These are phyloP conservation scores for Tridacna crocea DNA, from an alignment of 2,888 invertebrate genomes.

Conservation along the genomic window DNA sequence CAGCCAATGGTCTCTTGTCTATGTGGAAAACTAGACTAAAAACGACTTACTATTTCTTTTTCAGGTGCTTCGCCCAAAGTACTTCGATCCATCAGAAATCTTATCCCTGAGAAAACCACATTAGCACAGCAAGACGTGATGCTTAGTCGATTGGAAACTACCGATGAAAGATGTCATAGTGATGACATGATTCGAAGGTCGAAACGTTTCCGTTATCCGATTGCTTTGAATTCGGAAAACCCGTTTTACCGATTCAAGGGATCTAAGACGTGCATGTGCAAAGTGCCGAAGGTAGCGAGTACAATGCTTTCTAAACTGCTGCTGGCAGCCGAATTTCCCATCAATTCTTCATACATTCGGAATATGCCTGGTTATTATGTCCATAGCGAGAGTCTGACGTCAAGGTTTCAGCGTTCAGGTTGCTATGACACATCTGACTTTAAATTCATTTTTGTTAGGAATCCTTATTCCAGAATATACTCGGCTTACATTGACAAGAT, in stretches of 20 bases:
- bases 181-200: neutral
- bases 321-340: conserved; percentile 25
- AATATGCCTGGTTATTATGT: conserved; percentile 35
- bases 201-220: conserved; percentile 3
- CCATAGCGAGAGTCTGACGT: conserved; percentile 16
- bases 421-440: neutral
- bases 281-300: conserved; percentile 49
- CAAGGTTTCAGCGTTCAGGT: conserved; percentile 2
- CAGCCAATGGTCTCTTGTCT: neutral
- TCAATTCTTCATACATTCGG: conserved; percentile 23
- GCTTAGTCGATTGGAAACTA: neutral
- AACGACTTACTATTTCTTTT: neutral
- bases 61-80: too few relatives aligned
- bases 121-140: neutral
- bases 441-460: conserved; percentile 36
- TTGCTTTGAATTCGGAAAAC: conserved; percentile 1
- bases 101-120: too few relatives aligned
- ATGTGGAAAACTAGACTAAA: neutral
- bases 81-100: too few relatives aligned
- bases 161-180: neutral
- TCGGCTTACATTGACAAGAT: conserved; percentile 57
- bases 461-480: conserved; percentile 49
- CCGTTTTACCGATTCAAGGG: conserved; percentile 7
- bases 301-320: conserved; percentile 37
- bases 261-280: conserved; percentile 34